Conservation (phyloP, 2,888 invertebrate genomes). For the Proisotoma minuta region DNA sequence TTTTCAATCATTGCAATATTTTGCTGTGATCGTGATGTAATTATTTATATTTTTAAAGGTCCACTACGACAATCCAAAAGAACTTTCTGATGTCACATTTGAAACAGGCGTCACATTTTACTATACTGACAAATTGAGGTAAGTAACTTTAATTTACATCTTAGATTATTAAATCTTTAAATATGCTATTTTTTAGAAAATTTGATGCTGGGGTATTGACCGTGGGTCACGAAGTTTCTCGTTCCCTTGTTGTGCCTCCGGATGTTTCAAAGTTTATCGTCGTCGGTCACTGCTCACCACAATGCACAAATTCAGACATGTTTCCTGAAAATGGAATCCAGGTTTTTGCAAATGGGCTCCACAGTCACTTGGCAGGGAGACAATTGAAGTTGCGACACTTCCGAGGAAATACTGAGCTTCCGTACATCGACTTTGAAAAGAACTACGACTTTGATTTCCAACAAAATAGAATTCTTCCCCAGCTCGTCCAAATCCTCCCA, state of each 20-base stretch:
- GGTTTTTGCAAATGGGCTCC: background rate
- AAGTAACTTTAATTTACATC: no score
- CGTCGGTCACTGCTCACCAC: constrained; percentile 12
- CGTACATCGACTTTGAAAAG: no score
- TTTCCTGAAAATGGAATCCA: background rate
- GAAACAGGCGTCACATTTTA: constrained; percentile 8
- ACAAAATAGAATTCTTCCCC: constrained; percentile 15
- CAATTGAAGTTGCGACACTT: background rate
- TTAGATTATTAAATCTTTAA: background rate
- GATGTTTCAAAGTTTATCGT: background rate
- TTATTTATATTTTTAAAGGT: no score
- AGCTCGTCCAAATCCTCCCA: constrained; percentile 11
- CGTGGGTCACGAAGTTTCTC: constrained; percentile 2
- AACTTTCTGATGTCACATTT: background rate
- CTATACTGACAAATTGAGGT: constrained; percentile 5
- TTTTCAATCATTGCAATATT: no score
- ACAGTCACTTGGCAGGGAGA: constrained; percentile 6
- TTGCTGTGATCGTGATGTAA: no score
- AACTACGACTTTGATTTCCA: constrained; percentile 35
- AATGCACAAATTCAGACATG: background rate
- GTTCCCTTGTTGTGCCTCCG: constrained; percentile 7
- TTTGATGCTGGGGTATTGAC: constrained; percentile 4
- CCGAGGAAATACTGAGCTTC: no score
- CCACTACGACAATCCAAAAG: constrained; percentile 21
- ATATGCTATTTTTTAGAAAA: background rate